Evolutionary conservation across 2,888 invertebrate genomes (phyloP), one percentile per base, ranked within the genome.

Genomic region (Xanthostigma xanthostigma): DNA sequence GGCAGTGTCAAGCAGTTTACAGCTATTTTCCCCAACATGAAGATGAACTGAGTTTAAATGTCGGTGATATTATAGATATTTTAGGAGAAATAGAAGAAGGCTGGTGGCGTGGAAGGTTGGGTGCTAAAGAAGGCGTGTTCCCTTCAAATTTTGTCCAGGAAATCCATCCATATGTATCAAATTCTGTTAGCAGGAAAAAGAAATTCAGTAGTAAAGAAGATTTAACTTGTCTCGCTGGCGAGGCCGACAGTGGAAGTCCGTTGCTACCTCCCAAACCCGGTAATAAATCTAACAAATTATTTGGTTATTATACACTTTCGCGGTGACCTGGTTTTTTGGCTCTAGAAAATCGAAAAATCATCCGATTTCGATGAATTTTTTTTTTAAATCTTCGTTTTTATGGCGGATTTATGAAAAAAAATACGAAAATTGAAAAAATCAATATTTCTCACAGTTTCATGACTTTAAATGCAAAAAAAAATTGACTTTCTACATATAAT

Each of bases 71-170:
- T 27, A 81, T 97, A 55, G 91, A 93, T 63, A 85, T 94, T 56
- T 72, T 93, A 55, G 87, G 84, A 55, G 93, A 94, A 76, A 85
- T 84, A 46, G 94, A 95, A 65, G 92, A 93, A 64, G 93, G 93
- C 36, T 88, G 87, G 86, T 94, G 91, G 92, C 81, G 84, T 73
- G 94, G 93, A 53, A 75, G 79, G 49, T 71, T 88, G 43, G 80
- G 83, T 63, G 87, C 85, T 41, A 80, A 79, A 62, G 75, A 84
- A 51, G 95, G 96, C 33, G 91, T 95, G 53, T 96, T 95, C 66
- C 96, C 95, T 5, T 95, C 94, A 8, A 96, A 96, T 74, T 96
- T 95, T 70, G 95, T 95, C 37, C 68, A 69, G 50, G 71, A 70
- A 65, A 66, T 69, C 56, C 64, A 58, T 51, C 59, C 66, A 14